Evolutionary conservation across 92 coral and sea anemone genomes (phyloP).

Genomic region (Epizoanthus rinbou): DNA sequence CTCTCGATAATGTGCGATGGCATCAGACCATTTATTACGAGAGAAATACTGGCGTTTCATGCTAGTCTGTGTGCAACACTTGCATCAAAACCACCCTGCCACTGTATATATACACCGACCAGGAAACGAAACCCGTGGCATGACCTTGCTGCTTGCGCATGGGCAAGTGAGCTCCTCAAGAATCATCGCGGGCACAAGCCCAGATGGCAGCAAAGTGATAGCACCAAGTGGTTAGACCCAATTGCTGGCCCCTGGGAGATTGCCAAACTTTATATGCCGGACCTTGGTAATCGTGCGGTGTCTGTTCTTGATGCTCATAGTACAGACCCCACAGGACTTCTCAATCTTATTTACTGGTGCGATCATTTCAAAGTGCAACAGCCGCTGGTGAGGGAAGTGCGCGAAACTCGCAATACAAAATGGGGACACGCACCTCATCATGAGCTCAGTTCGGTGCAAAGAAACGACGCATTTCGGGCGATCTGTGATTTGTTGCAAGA

Average conservation of each 20-base stretch:
- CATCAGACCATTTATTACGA: slow-evolving; percentile 60
- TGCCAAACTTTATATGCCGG: slow-evolving; percentile 84
- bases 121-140: slow-evolving; percentile 57
- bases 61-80: slow-evolving; percentile 39
- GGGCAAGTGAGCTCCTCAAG: slow-evolving; percentile 70
- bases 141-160: slow-evolving; percentile 59
- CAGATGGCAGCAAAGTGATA: slow-evolving; percentile 80
- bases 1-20: slow-evolving; percentile 61
- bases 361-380: slow-evolving; percentile 59
- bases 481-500: slow-evolving; percentile 68
- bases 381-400: slow-evolving; percentile 57
- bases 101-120: slow-evolving; percentile 45
- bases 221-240: slow-evolving; percentile 73
- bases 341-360: slow-evolving; percentile 75
- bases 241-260: slow-evolving; percentile 78
- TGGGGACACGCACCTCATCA: slow-evolving; percentile 81
- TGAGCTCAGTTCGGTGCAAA: slow-evolving; percentile 56
- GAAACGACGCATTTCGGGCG: slow-evolving; percentile 64
- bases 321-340: slow-evolving; percentile 77
- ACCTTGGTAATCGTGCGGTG: slow-evolving; percentile 51
- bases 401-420: slow-evolving; percentile 66
- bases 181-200: slow-evolving; percentile 55
- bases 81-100: slow-evolving; percentile 49
- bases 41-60: slow-evolving; percentile 54
- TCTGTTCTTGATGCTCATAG: slow-evolving; percentile 51